Base-by-base conservation (phyloP, 2,113 vertebrate genomes). In the Dicentrarchus labrax region DNA sequence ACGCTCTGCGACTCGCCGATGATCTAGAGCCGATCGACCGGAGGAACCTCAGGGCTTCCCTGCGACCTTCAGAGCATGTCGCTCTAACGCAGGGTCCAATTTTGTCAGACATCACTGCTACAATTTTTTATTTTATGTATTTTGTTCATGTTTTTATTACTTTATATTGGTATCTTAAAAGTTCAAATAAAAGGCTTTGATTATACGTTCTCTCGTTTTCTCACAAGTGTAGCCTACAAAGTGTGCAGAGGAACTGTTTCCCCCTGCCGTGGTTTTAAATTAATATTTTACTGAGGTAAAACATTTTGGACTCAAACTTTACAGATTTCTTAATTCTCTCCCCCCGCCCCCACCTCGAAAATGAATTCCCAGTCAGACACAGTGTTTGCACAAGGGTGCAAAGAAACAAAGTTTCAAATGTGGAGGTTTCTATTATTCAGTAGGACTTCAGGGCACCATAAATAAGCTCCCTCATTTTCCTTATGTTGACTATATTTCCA, bases 1-100 rank as follows among this genome's bases (percentile, higher is more conserved):
- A 96, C 95, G 0, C 96, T 99, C 91, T 99, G 98, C 19, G 98
- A 99, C 82, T 98, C 97, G 17, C 98, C 98, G 0, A 95, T 99
- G 90, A 96, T 98, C 91, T 99, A 96, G 94, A 75, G 57, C 47
- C 1, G 2, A 61, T 6, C 0, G 9, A 12, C 8, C 0, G 1
- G 47, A 45, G 38, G 30, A 73, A 88, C 72, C 78, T 84, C 82
- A 69, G 84, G 76, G 72, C 53, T 47, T 76, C 73, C 56, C 64
- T 60, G 70, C 41, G 17, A 77, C 82, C 68, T 56, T 45, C 83
- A 39, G 80, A 79, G 72, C 66, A 16, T 2, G 47, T 12, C 2
- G 22, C 67, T 78, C 78, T 68, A 50, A 82, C 19, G 30, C 80
- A 30, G 62, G 67, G 81, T 78, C 72, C 78, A 75, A 66, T 73